Percentiles rank a stretch among this genome's conserved stretches.
Evolutionary conservation across 2,888 invertebrate species (phyloP).

Genomic region (Tuberolachnus salignus): DNA sequence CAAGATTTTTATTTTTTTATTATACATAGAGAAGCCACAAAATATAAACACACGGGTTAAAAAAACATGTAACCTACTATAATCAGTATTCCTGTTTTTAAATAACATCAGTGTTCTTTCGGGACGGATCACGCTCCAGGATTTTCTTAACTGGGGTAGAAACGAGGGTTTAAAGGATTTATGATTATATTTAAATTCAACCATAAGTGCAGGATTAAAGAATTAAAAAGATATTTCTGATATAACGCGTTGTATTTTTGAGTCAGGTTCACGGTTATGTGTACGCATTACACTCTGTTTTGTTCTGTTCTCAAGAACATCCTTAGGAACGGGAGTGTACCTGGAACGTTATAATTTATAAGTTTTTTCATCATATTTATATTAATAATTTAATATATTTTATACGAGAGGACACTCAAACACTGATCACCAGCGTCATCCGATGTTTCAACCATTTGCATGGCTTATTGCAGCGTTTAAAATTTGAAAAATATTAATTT

Average conservation of each 20-base stretch:
- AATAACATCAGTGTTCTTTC: not conserved
- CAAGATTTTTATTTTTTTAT: too few relatives aligned
- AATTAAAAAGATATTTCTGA: conserved; percentile 5
- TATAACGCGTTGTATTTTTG: not conserved
- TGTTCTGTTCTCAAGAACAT: too few relatives aligned
- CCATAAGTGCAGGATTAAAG: conserved; percentile 4
- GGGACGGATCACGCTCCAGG: not conserved
- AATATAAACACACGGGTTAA: not conserved
- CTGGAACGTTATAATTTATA: too few relatives aligned
- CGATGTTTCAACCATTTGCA: too few relatives aligned
- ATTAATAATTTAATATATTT: too few relatives aligned
- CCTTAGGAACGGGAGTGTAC: too few relatives aligned
- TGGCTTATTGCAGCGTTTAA: too few relatives aligned
- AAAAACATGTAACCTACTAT: not conserved
- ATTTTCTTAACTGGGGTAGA: not conserved
- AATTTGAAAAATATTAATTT: too few relatives aligned
- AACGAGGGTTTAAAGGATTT: conserved; percentile 16
- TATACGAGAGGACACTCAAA: too few relatives aligned
- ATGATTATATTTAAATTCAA: conserved; percentile 19
- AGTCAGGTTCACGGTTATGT: not conserved
- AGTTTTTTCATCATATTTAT: too few relatives aligned
- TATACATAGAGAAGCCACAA: too few relatives aligned
- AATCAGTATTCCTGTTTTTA: not conserved
- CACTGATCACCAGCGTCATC: too few relatives aligned
- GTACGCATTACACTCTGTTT: not conserved